Conservation (phyloP, 2,888 invertebrate species). For the Gymnoscelis rufifasciata region DNA sequence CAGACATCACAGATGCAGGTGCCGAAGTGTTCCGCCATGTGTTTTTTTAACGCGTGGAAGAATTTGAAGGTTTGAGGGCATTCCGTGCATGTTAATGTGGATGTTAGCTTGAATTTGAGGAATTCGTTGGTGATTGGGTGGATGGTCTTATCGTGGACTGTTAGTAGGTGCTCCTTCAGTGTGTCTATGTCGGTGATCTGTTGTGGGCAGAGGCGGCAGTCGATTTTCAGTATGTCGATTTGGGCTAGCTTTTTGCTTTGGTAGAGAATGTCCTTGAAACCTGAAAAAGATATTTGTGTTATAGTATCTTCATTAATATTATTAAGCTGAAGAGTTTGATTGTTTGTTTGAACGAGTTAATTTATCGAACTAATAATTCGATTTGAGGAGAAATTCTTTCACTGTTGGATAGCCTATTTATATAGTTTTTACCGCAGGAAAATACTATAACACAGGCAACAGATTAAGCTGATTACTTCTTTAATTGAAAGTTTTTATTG, state of each 20-base stretch:
- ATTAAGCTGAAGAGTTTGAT: too few species aligned
- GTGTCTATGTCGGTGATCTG: constrained; percentile 44
- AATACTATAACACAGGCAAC: too few species aligned
- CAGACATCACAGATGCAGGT: constrained; percentile 64
- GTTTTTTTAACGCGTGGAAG: constrained; percentile 61
- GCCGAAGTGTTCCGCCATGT: constrained; percentile 65
- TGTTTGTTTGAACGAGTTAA: too few species aligned
- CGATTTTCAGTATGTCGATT: constrained; percentile 53
- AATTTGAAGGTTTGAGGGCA: constrained; percentile 49
- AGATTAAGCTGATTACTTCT: too few species aligned
- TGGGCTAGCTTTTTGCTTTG: constrained; percentile 48
- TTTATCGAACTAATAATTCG: too few species aligned
- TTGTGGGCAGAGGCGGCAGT: constrained; percentile 55
- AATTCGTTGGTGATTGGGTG: constrained; percentile 49
- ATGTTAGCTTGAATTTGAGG: constrained; percentile 51
- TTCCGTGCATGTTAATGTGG: constrained; percentile 47
- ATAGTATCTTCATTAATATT: too few species aligned
- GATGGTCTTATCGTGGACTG: constrained; percentile 41
- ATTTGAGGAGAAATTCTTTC: too few species aligned
- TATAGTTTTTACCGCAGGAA: too few species aligned
- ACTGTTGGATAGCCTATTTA: too few species aligned
- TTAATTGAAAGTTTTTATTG: too few species aligned
- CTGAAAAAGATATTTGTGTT: too few species aligned
- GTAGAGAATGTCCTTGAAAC: constrained; percentile 42
- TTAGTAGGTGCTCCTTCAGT: constrained; percentile 49